Percentiles rank a stretch among this genome's conserved stretches.
phyloP scores from a whole-genome alignment of 2,797 vertebrate genomes.

The Micropoecilia bifurca region DNA sequence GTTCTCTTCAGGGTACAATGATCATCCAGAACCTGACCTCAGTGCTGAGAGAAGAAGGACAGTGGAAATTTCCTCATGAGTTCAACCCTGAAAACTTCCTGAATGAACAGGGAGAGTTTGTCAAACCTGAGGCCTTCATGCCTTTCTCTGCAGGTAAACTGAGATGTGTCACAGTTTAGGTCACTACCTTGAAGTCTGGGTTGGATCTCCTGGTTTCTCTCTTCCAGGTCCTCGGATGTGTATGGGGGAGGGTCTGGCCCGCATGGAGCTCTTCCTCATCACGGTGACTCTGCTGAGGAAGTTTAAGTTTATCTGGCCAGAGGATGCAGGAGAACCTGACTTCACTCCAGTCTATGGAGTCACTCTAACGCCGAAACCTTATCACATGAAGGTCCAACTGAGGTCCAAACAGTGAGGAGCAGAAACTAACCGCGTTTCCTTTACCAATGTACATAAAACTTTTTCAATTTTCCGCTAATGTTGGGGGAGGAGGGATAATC shows the following conservation, averaged over 20 bases:
- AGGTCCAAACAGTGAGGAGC: slow-evolving; percentile 27
- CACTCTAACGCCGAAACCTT: slow-evolving; percentile 69
- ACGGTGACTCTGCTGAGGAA: slow-evolving; percentile 72
- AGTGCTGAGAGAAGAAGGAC: slow-evolving; percentile 69
- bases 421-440: neutral
- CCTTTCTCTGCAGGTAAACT: slow-evolving; percentile 78
- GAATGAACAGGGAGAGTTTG: slow-evolving; percentile 71
- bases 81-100: slow-evolving; percentile 82
- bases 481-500: no score
- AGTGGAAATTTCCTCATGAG: slow-evolving; percentile 79
- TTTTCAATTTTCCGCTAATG: no score
- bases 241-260: slow-evolving; percentile 78
- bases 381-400: slow-evolving; percentile 60
- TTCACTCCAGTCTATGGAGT: slow-evolving; percentile 64
- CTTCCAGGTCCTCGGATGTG: slow-evolving; percentile 77
- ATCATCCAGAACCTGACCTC: slow-evolving; percentile 77
- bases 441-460: no score
- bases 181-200: neutral
- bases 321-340: slow-evolving; percentile 68
- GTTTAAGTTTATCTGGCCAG: slow-evolving; percentile 73
- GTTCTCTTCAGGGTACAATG: slow-evolving; percentile 67
- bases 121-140: slow-evolving; percentile 81
- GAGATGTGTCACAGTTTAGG: neutral
- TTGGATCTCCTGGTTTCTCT: slow-evolving; percentile 33
- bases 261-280: slow-evolving; percentile 20